phyloP scores from a whole-genome alignment of 2,113 vertebrate species.

The Callithrix jacchus region DNA sequence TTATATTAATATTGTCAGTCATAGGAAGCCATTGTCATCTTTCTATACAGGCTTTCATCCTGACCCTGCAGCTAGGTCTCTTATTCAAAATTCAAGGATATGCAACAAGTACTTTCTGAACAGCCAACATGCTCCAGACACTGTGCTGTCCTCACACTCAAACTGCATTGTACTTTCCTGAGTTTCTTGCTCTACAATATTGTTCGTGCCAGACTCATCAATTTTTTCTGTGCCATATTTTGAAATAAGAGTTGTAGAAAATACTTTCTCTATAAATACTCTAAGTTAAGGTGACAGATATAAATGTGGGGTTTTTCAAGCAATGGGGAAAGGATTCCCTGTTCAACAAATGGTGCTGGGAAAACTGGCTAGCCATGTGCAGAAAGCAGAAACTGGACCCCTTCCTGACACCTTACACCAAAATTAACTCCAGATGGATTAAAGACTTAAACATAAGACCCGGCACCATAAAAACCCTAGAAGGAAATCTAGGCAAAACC shows the following conservation, averaged over 20 bases:
- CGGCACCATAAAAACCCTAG: too few species aligned
- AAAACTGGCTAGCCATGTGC: too few species aligned
- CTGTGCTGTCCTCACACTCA: neutral
- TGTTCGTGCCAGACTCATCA: neutral
- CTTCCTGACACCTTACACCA: too few species aligned
- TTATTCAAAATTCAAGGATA: conserved; percentile 5
- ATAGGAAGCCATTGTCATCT: neutral
- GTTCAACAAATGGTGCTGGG: too few species aligned
- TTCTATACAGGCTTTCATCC: neutral
- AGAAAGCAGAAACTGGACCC: too few species aligned
- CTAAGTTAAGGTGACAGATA: neutral
- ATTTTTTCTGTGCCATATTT: neutral
- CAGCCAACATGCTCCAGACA: neutral
- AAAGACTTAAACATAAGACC: too few species aligned
- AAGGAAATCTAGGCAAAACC: too few species aligned
- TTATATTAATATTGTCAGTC: neutral
- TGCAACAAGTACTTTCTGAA: neutral
- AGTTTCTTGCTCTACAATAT: neutral
- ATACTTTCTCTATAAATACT: neutral
- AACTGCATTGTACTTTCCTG: neutral
- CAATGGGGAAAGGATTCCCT: too few species aligned
- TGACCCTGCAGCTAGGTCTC: neutral
- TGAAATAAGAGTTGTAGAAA: conserved; percentile 4
- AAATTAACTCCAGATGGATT: too few species aligned
- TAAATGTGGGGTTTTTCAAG: neutral